These are phyloP conservation scores for Melikaiella ostensackeni DNA, from an alignment of 2,888 invertebrate genomes.

Conservation along the genomic window DNA sequence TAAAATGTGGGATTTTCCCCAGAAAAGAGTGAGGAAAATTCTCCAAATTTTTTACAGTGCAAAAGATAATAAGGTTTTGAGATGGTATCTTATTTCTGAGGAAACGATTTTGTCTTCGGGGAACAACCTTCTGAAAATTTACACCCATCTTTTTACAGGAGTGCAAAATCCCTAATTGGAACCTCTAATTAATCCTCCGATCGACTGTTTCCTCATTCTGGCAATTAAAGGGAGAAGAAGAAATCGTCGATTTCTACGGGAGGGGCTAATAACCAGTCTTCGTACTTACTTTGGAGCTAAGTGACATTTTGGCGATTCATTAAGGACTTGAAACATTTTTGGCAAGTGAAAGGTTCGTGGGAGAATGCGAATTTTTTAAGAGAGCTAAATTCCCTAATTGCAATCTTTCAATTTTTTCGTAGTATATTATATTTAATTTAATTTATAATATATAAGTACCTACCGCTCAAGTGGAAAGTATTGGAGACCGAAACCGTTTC, in stretches of 20 bases:
- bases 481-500: too few relatives aligned
- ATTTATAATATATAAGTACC: too few relatives aligned
- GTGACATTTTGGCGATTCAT: constrained; percentile 11
- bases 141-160: neutral
- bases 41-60: too few relatives aligned
- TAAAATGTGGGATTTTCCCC: too few relatives aligned
- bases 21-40: too few relatives aligned
- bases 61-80: neutral
- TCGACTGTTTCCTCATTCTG: constrained; percentile 35
- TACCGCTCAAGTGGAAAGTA: too few relatives aligned
- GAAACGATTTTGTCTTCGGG: constrained; percentile 6
- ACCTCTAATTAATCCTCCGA: constrained; percentile 23
- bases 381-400: neutral
- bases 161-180: constrained; percentile 25
- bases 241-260: constrained; percentile 25
- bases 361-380: neutral
- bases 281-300: constrained; percentile 12
- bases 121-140: constrained; percentile 3
- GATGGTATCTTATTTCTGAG: neutral
- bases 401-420: too few relatives aligned
- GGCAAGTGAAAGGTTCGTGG: neutral
- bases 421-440: too few relatives aligned
- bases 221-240: constrained; percentile 11
- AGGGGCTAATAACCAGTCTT: constrained; percentile 20
- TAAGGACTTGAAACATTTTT: neutral